A percentile compares a stretch with the other conserved stretches of the same genome.
phyloP scores from a whole-genome alignment of 1,140 invertebrate species.

The Dinothrombium tinctorium region DNA sequence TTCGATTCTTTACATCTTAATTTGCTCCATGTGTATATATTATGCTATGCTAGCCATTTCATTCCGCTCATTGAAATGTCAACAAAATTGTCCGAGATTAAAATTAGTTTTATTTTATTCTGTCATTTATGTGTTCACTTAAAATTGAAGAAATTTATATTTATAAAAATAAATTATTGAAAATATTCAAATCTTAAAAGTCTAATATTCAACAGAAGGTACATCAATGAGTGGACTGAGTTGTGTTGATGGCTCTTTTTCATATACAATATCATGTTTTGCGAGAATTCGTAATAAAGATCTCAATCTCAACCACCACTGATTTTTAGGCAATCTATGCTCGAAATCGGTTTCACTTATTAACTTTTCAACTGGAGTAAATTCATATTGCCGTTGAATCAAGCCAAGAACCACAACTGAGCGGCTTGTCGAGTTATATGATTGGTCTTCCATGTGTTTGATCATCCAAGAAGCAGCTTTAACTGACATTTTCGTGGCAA shows the following conservation, averaged over 20 bases:
- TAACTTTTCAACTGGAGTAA: constrained; percentile 66
- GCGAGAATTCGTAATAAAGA: constrained; percentile 84
- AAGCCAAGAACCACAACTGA: constrained; percentile 62
- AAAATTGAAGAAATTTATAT: too few relatives aligned
- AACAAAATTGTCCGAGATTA: too few relatives aligned
- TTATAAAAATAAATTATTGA: too few relatives aligned
- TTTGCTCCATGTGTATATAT: too few relatives aligned
- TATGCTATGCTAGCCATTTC: too few relatives aligned
- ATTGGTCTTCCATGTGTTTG: constrained; percentile 33
- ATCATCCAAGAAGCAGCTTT: constrained; percentile 74
- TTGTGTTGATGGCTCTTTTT: constrained; percentile 51
- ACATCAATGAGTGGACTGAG: too few relatives aligned
- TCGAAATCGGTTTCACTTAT: constrained; percentile 69
- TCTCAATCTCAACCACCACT: constrained; percentile 96
- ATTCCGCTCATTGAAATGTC: too few relatives aligned
- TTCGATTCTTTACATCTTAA: too few relatives aligned
- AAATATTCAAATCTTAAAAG: too few relatives aligned
- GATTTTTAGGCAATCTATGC: constrained; percentile 72
- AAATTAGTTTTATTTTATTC: too few relatives aligned
- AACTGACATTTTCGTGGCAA: constrained; percentile 93
- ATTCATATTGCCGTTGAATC: constrained; percentile 63
- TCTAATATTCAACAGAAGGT: too few relatives aligned
- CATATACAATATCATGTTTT: constrained; percentile 82
- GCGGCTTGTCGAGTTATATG: constrained; percentile 23
- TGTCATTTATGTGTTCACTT: too few relatives aligned